Conservation (phyloP, 2,797 vertebrate genomes). For the Rhodeus uyekii region DNA sequence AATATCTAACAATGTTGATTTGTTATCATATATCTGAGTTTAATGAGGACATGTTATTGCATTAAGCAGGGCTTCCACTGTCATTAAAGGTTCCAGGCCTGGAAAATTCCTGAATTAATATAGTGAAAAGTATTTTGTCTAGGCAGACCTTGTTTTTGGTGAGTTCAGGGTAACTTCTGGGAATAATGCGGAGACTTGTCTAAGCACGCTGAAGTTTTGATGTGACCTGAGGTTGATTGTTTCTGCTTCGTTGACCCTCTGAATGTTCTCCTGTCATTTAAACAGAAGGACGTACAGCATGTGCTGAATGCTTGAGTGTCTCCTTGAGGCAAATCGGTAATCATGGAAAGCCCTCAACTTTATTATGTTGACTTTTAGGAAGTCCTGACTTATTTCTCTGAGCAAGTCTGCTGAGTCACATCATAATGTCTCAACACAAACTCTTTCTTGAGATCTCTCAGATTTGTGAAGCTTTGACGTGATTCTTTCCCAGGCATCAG, state of each 20-base stretch:
- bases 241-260: slow-evolving; percentile 8
- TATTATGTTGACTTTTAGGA: neutral
- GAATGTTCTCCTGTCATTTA: slow-evolving; percentile 18
- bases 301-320: neutral
- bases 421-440: neutral
- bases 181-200: slow-evolving; percentile 16
- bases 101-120: neutral
- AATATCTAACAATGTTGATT: neutral
- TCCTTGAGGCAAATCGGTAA: neutral
- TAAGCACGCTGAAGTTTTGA: slow-evolving; percentile 33
- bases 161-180: neutral
- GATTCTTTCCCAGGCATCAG: neutral
- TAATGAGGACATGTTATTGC: neutral
- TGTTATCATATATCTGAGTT: neutral
- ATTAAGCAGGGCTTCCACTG: neutral
- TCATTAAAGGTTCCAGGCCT: neutral
- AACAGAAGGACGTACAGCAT: neutral
- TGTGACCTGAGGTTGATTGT: slow-evolving; percentile 19
- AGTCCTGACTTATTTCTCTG: neutral
- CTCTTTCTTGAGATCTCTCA: neutral
- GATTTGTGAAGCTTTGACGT: neutral
- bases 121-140: neutral
- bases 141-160: neutral
- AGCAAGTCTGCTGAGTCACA: neutral
- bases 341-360: neutral